Conservation (phyloP, 2,888 invertebrate genomes). For the Candidula unifasciata region DNA sequence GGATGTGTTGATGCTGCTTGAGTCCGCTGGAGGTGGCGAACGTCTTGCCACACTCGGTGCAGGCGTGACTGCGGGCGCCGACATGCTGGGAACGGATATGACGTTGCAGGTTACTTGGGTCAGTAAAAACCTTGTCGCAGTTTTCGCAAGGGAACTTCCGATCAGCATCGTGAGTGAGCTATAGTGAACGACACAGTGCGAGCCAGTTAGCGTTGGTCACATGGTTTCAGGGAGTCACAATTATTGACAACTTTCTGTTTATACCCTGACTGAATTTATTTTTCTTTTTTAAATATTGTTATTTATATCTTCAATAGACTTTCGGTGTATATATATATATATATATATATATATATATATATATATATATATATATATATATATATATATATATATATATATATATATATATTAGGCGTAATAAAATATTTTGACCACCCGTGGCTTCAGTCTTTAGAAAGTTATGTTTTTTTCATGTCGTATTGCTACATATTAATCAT, state of each 20-base stretch:
- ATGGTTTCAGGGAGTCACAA: neutral
- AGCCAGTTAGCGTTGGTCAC: neutral
- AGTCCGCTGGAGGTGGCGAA: slow-evolving; percentile 98
- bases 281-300: no score
- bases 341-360: no score
- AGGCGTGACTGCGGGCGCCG: slow-evolving; percentile 96
- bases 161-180: slow-evolving; percentile 69
- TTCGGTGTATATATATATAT: no score
- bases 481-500: no score
- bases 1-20: slow-evolving; percentile 99
- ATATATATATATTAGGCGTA: no score
- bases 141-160: slow-evolving; percentile 95
- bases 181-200: slow-evolving; percentile 30
- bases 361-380: no score
- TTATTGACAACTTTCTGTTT: neutral
- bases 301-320: no score
- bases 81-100: slow-evolving; percentile 97
- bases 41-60: slow-evolving; percentile 97
- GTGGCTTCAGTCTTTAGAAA: no score
- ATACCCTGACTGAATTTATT: no score
- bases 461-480: no score
- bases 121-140: slow-evolving; percentile 85
- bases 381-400: no score
- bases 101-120: slow-evolving; percentile 96
- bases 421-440: no score